Percentiles rank a stretch among this genome's conserved stretches.
phyloP scores from a whole-genome alignment of 2,113 vertebrate genomes.

The Boleophthalmus pectinirostris region DNA sequence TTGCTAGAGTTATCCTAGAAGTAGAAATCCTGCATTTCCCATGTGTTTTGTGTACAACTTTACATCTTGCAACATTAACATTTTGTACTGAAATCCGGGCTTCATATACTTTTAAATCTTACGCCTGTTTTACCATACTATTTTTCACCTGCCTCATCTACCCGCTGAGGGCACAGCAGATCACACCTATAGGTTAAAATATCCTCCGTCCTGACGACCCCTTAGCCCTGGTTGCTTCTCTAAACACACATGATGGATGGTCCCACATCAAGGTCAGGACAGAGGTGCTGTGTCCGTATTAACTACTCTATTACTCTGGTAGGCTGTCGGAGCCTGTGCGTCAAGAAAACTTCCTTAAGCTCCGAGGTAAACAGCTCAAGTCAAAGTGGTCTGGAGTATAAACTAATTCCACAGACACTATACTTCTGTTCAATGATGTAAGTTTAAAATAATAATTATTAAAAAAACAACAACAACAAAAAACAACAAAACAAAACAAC shows the following conservation, averaged over 20 bases:
- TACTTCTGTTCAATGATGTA: background rate
- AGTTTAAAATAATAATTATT: no score
- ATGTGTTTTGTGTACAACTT: no score
- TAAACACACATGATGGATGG: constrained; percentile 59
- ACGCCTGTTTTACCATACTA: no score
- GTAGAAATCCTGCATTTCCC: no score
- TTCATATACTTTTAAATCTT: no score
- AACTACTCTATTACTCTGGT: constrained; percentile 59
- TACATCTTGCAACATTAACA: no score
- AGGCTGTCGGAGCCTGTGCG: constrained; percentile 52
- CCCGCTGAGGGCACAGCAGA: background rate
- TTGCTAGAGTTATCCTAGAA: no score
- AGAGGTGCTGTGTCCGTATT: constrained; percentile 59
- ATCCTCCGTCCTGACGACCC: constrained; percentile 42
- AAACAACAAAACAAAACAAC: no score
- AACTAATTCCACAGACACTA: constrained; percentile 16
- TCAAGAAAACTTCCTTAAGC: constrained; percentile 43
- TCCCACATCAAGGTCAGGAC: constrained; percentile 57
- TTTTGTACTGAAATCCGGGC: no score
- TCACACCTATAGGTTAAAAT: constrained; percentile 44
- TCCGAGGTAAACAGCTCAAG: constrained; percentile 58
- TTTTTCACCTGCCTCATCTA: no score
- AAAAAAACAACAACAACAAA: no score
- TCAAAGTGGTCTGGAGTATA: constrained; percentile 12
- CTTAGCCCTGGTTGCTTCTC: constrained; percentile 32